phyloP scores from a whole-genome alignment of 1,140 invertebrate species.

The Periplaneta americana region DNA sequence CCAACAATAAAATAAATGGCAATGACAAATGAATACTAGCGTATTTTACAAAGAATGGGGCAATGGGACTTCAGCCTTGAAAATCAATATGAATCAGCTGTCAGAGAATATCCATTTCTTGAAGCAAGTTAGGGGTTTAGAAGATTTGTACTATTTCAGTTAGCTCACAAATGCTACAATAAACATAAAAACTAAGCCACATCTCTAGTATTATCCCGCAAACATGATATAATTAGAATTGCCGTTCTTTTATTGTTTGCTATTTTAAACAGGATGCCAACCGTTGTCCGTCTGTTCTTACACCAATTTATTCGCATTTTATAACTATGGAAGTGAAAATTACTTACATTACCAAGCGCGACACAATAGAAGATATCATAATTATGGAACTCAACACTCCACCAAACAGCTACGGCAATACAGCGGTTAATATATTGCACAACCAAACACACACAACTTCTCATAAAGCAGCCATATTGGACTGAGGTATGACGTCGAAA shows the following conservation, averaged over 20 bases:
- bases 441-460: constrained; percentile 26
- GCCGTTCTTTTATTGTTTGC: background rate
- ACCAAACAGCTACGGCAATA: background rate
- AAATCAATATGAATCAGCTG: constrained; percentile 17
- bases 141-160: background rate
- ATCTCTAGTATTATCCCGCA: background rate
- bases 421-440: constrained; percentile 16
- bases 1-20: background rate
- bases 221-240: background rate
- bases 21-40: background rate
- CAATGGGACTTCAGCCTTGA: background rate
- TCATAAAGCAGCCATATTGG: constrained; percentile 40
- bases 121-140: background rate
- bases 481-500: constrained; percentile 36
- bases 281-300: background rate
- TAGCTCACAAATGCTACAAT: background rate
- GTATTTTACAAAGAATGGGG: background rate
- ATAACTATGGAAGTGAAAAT: constrained; percentile 19
- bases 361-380: constrained; percentile 70
- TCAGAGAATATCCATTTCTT: background rate
- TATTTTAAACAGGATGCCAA: background rate
- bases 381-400: constrained; percentile 27
- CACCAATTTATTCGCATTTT: background rate
- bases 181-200: background rate
- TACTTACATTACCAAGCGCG: constrained; percentile 70